These are phyloP conservation scores for Heliopora coerulea DNA, from an alignment of 92 coral and sea anemone genomes.

Conservation along the genomic window DNA sequence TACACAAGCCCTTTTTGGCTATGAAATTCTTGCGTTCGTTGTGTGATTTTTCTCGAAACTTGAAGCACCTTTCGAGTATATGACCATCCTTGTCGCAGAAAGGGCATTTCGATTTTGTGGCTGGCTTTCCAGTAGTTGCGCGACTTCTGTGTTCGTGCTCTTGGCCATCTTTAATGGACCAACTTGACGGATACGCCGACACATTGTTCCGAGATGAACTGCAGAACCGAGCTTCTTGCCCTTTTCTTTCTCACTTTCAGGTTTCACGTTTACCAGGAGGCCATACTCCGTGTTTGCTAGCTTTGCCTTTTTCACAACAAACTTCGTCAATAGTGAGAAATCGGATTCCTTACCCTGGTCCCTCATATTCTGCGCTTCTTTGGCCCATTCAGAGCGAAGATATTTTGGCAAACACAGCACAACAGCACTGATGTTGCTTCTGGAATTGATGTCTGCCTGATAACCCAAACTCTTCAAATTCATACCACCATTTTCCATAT, in stretches of 20 bases:
- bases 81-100: slow-evolving; percentile 27
- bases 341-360: slow-evolving; percentile 24
- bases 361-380: slow-evolving; percentile 31
- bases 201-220: neutral
- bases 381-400: slow-evolving; percentile 35
- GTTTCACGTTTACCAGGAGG: neutral
- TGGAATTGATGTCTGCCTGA: slow-evolving; percentile 23
- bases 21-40: slow-evolving; percentile 1
- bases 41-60: slow-evolving; percentile 16
- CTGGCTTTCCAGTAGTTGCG: neutral
- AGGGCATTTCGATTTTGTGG: neutral
- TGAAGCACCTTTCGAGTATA: slow-evolving; percentile 6
- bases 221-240: neutral
- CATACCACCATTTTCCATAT: slow-evolving; percentile 11
- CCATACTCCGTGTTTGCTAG: slow-evolving; percentile 33
- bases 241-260: neutral
- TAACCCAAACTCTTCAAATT: slow-evolving; percentile 19
- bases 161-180: neutral
- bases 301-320: slow-evolving; percentile 27
- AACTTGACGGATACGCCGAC: neutral
- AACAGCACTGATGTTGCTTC: slow-evolving; percentile 26
- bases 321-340: slow-evolving; percentile 21
- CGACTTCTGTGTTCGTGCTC: neutral
- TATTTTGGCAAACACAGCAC: slow-evolving; percentile 16
- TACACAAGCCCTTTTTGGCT: neutral